Conservation (phyloP, 2,113 vertebrate species). For the Triplophysa dalaica region DNA sequence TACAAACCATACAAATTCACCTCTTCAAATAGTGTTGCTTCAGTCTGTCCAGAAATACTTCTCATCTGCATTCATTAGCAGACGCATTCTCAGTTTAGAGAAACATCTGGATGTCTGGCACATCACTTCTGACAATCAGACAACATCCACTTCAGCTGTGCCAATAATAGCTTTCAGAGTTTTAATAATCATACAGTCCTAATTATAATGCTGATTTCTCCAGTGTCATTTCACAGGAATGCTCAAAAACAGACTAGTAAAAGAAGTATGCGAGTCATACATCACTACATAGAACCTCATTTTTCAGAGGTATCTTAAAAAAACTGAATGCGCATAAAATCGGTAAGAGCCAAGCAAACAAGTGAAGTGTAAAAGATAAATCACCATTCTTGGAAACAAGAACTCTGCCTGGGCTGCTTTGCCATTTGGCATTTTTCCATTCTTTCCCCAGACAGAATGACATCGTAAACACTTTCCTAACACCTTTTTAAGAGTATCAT, state of each 20-base stretch:
- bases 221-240: not conserved
- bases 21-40: too few relatives aligned
- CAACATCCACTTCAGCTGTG: conserved; percentile 17
- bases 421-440: not conserved
- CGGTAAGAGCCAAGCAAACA: not conserved
- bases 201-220: not conserved
- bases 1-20: too few relatives aligned
- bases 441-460: conserved; percentile 10
- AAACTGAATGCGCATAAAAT: too few relatives aligned
- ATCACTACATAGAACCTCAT: too few relatives aligned
- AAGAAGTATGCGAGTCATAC: not conserved
- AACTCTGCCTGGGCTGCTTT: not conserved
- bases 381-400: not conserved
- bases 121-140: conserved; percentile 5
- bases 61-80: not conserved
- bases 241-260: not conserved
- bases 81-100: not conserved
- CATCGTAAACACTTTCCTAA: conserved; percentile 10
- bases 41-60: not conserved
- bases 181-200: not conserved
- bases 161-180: conserved; percentile 22
- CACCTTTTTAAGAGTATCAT: conserved; percentile 40
- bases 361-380: not conserved
- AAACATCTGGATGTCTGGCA: conserved; percentile 15
- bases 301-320: too few relatives aligned